Conservation (phyloP, 2,888 invertebrate genomes). For the Lordiphosa fenestrarum region DNA sequence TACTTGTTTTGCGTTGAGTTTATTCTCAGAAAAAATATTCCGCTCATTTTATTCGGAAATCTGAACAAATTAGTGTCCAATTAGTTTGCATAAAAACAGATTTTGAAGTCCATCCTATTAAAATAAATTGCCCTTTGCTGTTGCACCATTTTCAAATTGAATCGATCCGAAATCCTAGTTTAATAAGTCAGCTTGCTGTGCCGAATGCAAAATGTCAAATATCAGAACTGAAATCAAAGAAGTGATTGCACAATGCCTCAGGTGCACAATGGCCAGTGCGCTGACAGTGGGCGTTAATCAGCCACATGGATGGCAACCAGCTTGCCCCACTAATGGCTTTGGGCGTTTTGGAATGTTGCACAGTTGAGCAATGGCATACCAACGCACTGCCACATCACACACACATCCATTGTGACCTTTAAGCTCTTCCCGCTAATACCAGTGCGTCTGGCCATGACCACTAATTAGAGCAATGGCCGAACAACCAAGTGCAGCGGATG, state of each 20-base stretch:
- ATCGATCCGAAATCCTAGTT: too few relatives aligned
- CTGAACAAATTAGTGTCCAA: too few relatives aligned
- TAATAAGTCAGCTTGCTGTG: too few relatives aligned
- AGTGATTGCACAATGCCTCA: background rate
- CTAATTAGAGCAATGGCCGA: slow-evolving; percentile 31
- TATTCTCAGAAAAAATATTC: too few relatives aligned
- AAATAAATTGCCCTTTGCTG: too few relatives aligned
- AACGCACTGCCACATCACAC: slow-evolving; percentile 19
- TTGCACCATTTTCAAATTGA: too few relatives aligned
- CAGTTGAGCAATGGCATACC: slow-evolving; percentile 16
- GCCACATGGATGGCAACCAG: slow-evolving; percentile 2
- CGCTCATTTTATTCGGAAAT: too few relatives aligned
- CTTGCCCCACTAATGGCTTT: slow-evolving; percentile 37
- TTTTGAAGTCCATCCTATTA: too few relatives aligned
- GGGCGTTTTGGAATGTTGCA: slow-evolving; percentile 17
- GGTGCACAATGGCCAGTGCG: too few relatives aligned
- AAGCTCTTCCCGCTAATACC: slow-evolving; percentile 26
- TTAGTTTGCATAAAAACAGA: too few relatives aligned
- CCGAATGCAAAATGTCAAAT: background rate
- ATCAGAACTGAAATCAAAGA: background rate
- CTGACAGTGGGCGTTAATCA: too few relatives aligned
- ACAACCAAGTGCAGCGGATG: background rate
- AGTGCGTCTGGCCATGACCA: slow-evolving; percentile 23
- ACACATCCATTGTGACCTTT: slow-evolving; percentile 31
- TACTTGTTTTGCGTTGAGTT: too few relatives aligned